Evolutionary conservation across 2,113 vertebrate species (phyloP), one percentile per base, ranked within the genome.

Genomic region (Hiodon tergisus): DNA sequence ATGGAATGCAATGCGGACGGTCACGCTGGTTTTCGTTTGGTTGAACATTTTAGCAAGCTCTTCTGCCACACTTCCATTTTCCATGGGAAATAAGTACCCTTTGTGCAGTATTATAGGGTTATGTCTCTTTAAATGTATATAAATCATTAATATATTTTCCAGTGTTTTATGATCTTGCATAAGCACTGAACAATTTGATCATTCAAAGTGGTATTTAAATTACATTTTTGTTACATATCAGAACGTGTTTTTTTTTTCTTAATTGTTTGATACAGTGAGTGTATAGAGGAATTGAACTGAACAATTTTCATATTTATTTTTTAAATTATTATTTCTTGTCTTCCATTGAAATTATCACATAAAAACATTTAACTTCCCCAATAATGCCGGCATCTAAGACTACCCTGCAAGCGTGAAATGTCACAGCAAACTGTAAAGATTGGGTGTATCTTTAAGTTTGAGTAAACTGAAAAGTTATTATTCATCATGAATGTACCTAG

Each of bases 1-100:
- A 61, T 71, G 57, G 55, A 47, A 17, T 31, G 74, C 50, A 51
- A 17, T 69, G 70, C 51, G 65, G 7, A 55, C 58, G 51, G n/a
- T 55, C 59, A 60, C 67, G 50, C 7, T 62, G 17, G 7, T 60
- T 59, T 71, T 11, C 63, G 50, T 63, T 31, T 11, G 11, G 6
- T 58, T 58, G 6, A 58, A 11, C 11, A 58, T 58, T 58, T 11
- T 58, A 11, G 6, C 6, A 58, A 58, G 11, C 11, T 58, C 55
- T 58, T 58, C 55, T 58, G 6, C 3, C 6, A 8, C 55, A 58
- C 6, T 2, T 58, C 11, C 11, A 58, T 58, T 58, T 58, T 6
- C 6, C 55, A 31, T 58, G 6, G 55, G 6, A 58, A 11, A 58
- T 58, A 58, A 8, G 11, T 11, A 58, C 11, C 6, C 31, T 11